Percentiles rank a stretch among this genome's conserved stretches.
Evolutionary conservation across 2,797 vertebrate species (phyloP).

Genomic region (Dicrostonyx torquatus): DNA sequence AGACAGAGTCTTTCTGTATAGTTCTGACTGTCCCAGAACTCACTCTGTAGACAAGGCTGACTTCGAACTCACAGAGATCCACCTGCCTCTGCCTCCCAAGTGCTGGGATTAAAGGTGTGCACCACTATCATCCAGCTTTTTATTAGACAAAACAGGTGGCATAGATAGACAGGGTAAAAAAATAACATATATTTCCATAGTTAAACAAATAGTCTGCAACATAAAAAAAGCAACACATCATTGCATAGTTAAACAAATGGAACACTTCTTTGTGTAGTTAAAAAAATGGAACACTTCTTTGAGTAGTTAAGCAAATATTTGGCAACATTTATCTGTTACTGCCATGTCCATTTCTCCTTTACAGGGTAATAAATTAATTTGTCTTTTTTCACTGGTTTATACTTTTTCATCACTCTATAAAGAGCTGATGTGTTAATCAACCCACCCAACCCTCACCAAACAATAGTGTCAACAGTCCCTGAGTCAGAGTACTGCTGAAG

Average conservation of each 20-base stretch:
- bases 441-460: background rate
- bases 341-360: background rate
- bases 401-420: background rate
- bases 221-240: background rate
- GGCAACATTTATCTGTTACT: background rate
- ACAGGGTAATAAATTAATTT: background rate
- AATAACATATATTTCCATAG: background rate
- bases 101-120: background rate
- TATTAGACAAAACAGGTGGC: background rate
- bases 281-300: background rate
- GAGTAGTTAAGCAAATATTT: background rate
- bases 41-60: background rate
- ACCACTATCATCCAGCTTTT: background rate
- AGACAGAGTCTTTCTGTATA: too few species aligned
- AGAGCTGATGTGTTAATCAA: background rate
- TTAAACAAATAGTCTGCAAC: background rate
- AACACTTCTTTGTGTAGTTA: background rate
- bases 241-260: background rate
- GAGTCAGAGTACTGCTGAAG: background rate
- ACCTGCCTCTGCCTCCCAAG: background rate
- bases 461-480: background rate
- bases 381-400: background rate
- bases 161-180: background rate
- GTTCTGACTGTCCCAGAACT: background rate
- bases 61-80: background rate